Percentiles rank a stretch among this genome's conserved stretches.
These are phyloP conservation scores for Mesembrinibis cayennensis DNA, from an alignment of 2,113 vertebrate species.

Conservation along the genomic window DNA sequence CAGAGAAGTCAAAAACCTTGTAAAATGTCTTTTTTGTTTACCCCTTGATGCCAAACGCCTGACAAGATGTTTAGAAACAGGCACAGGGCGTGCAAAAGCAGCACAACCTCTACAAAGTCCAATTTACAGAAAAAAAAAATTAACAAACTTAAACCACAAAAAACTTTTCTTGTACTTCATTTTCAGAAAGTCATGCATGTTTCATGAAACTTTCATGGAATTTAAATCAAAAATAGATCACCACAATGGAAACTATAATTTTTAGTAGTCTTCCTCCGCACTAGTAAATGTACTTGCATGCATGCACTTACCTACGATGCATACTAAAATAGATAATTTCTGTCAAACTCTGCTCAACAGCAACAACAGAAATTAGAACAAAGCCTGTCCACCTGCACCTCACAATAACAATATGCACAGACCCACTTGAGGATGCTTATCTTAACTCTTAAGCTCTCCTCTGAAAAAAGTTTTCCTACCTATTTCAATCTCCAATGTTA, in stretches of 20 bases:
- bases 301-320: background rate
- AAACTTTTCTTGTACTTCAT: accelerated
- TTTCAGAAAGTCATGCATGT: background rate
- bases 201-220: background rate
- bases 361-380: accelerated
- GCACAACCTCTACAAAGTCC: background rate
- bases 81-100: background rate
- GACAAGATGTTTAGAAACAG: background rate
- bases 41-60: background rate
- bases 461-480: background rate
- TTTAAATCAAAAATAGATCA: background rate
- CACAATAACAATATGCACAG: background rate
- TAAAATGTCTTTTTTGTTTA: background rate
- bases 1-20: background rate
- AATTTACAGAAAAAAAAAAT: background rate
- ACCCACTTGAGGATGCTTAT: background rate
- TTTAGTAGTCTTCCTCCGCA: background rate
- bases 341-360: background rate
- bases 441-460: background rate
- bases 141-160: background rate
- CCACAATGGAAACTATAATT: background rate
- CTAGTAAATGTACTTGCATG: background rate
- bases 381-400: background rate
- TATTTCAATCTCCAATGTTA: background rate
- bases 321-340: background rate